Conservation (phyloP, 1,140 invertebrate species). For the Drosophila yakuba region DNA sequence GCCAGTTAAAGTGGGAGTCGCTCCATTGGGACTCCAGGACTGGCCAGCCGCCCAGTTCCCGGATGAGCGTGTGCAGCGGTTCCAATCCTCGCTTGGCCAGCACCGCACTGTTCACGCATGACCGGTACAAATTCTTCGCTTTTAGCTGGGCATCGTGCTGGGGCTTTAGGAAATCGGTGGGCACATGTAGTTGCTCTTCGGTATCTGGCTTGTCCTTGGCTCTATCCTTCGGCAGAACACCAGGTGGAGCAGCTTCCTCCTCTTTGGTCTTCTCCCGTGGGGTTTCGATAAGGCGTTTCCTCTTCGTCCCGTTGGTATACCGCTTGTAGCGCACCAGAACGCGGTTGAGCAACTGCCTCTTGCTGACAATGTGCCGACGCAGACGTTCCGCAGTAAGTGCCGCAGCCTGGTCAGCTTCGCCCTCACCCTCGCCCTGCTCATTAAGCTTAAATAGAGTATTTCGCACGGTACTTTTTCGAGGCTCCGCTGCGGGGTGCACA, state of each 20-base stretch:
- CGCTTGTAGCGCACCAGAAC: constrained; percentile 72
- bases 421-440: constrained; percentile 52
- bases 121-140: constrained; percentile 92
- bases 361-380: constrained; percentile 61
- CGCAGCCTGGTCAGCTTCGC: constrained; percentile 42
- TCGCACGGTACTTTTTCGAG: constrained; percentile 28
- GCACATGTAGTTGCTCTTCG: not conserved
- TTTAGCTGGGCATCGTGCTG: constrained; percentile 88
- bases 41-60: constrained; percentile 94
- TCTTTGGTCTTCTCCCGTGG: constrained; percentile 58
- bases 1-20: constrained; percentile 89
- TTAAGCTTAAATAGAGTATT: constrained; percentile 61
- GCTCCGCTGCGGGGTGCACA: constrained; percentile 18
- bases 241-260: constrained; percentile 18
- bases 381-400: constrained; percentile 46
- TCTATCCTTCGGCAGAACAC: not conserved
- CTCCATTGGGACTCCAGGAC: constrained; percentile 89
- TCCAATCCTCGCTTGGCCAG: constrained; percentile 89
- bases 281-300: constrained; percentile 57
- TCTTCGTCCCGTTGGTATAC: constrained; percentile 45
- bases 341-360: constrained; percentile 53
- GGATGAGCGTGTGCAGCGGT: constrained; percentile 90
- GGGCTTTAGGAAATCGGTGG: constrained; percentile 38
- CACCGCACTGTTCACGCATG: constrained; percentile 93
- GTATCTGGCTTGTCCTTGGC: constrained; percentile 17